These are phyloP conservation scores for Gadopsis bispinosus DNA, from an alignment of 2,797 vertebrate genomes.

Conservation along the genomic window DNA sequence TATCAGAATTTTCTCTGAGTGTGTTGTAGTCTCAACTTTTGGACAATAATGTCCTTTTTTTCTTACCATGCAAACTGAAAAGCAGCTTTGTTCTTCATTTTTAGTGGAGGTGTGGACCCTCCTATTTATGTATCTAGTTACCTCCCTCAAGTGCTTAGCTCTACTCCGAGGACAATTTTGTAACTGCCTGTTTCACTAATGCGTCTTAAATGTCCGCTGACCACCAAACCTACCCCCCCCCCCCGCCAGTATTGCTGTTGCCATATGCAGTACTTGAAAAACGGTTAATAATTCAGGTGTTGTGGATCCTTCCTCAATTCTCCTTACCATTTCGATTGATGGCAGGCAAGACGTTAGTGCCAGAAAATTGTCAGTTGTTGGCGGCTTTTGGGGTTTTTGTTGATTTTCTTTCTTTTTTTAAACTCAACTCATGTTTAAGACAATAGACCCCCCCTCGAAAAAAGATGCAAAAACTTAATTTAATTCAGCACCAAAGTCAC, in stretches of 20 bases:
- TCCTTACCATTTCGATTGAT: constrained; percentile 38
- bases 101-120: constrained; percentile 39
- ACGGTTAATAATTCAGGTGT: constrained; percentile 50
- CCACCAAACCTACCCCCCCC: neutral
- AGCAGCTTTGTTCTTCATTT: constrained; percentile 63
- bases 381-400: constrained; percentile 3
- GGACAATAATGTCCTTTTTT: neutral
- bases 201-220: constrained; percentile 59
- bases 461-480: constrained; percentile 57
- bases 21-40: constrained; percentile 21
- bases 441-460: constrained; percentile 63
- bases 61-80: constrained; percentile 43
- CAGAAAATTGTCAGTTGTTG: constrained; percentile 50
- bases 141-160: constrained; percentile 69
- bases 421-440: constrained; percentile 50
- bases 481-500: constrained; percentile 79
- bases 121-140: constrained; percentile 63
- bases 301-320: constrained; percentile 43
- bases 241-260: constrained; percentile 42
- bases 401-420: constrained; percentile 29
- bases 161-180: constrained; percentile 55
- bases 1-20: constrained; percentile 13
- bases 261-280: constrained; percentile 52
- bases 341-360: constrained; percentile 37
- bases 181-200: constrained; percentile 68